Percentiles rank a stretch among this genome's conserved stretches.
These are phyloP conservation scores for Eleutherodactylus coqui DNA, from an alignment of 2,797 vertebrate genomes.

Conservation along the genomic window DNA sequence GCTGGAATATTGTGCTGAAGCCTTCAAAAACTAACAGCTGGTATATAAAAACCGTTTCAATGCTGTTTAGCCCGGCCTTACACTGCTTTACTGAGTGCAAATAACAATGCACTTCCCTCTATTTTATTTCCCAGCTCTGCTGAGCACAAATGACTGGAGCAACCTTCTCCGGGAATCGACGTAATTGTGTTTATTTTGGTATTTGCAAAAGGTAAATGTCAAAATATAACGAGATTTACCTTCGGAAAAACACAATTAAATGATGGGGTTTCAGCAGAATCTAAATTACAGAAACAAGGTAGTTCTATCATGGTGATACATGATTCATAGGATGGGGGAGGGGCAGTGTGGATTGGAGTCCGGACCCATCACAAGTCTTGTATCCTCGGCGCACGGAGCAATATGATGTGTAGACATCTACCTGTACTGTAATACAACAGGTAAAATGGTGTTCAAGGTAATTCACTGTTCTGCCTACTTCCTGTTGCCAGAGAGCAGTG, in stretches of 20 bases:
- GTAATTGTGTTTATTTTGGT: constrained; percentile 9
- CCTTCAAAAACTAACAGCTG: neutral
- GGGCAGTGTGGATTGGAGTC: neutral
- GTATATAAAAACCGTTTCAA: neutral
- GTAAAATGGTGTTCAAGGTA: no score
- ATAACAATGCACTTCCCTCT: neutral
- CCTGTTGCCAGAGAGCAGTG: no score
- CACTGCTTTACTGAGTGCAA: neutral
- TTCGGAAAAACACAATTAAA: neutral
- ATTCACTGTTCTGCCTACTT: no score
- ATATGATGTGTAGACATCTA: no score
- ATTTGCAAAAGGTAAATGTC: constrained; percentile 57
- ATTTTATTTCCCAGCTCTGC: neutral
- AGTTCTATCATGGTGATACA: neutral
- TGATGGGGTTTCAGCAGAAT: neutral
- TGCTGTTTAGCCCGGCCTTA: neutral
- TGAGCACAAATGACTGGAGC: neutral
- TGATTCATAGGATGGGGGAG: neutral
- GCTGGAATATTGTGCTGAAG: neutral
- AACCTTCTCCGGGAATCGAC: neutral
- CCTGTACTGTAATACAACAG: neutral
- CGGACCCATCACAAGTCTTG: no score
- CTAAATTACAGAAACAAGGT: neutral
- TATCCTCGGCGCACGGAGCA: neutral
- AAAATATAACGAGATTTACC: constrained; percentile 63